Evolutionary conservation across 2,888 invertebrate species (phyloP), one percentile per base, ranked within the genome.

Genomic region (Neoaliturus tenellus): DNA sequence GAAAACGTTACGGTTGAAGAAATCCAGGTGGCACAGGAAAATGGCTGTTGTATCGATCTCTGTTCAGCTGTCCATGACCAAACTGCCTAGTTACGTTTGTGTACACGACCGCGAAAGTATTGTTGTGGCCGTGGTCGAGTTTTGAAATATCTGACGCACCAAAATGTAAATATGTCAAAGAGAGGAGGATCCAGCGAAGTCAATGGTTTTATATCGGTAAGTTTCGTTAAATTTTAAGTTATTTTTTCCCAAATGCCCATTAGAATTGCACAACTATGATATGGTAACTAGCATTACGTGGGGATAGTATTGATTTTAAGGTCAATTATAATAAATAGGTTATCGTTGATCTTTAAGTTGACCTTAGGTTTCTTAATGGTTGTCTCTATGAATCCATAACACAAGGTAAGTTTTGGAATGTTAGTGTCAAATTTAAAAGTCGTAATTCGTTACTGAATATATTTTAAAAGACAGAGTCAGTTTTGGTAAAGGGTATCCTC

Each of bases 201-300:
- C 48, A 85, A 86, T 67, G 87, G 87, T 25, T 87, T 87, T 82
- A 85, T 87, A 58, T 82, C 85, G 62, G 87, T 87, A 44, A 85
- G 85, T 85, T 35, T n/a, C 17, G 23, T 5, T 28, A 55, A 25
- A 55, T 55, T 55, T 44, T 14, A 14, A 35, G 35, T 35, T 35
- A 6, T 35, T 6, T 35, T 48, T 48, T 8, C n/a, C 6, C 48
- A 48, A 48, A n/a, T n/a, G n/a, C n/a, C n/a, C n/a, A n/a, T n/a
- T 51, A 17, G n/a, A 51, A 55, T 55, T 55, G 55, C 48, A 17
- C 48, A 48, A 48, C 48, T 55, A 6, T 20, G 55, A 23, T 55
- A 23, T 48, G 17, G 17, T 55, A 4, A 8, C 12, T 14, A 31
- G 5, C 31, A 62, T 62, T 62, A 31, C 31, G 62, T 17, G 31